Percentiles rank a stretch among this genome's conserved stretches.
phyloP scores from a whole-genome alignment of 2,888 invertebrate species.

The Halictus ligatus region DNA sequence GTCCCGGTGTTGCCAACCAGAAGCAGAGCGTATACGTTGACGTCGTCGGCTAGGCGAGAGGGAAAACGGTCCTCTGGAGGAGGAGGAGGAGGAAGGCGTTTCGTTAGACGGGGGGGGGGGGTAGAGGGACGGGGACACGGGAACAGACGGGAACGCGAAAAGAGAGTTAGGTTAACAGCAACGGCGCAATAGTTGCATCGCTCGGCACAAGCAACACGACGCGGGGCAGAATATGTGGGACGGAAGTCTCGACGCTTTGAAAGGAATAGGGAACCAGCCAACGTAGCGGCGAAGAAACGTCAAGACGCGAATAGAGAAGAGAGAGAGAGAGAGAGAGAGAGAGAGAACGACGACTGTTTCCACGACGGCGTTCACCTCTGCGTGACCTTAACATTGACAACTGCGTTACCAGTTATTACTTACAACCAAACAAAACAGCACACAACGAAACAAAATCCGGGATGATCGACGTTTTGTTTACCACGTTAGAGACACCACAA shows the following conservation, averaged over 20 bases:
- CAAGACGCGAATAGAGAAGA: constrained; percentile 37
- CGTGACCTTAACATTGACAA: constrained; percentile 76
- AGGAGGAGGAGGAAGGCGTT: not conserved
- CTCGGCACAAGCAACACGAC: not conserved
- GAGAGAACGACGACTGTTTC: constrained; percentile 43
- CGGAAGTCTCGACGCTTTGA: not conserved
- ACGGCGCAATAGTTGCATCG: constrained; percentile 35
- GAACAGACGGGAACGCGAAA: constrained; percentile 44
- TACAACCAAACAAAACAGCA: constrained; percentile 38
- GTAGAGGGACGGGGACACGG: constrained; percentile 21
- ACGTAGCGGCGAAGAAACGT: not conserved
- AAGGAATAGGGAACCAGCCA: not conserved
- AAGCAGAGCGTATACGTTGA: constrained; percentile 49
- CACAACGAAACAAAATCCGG: constrained; percentile 24
- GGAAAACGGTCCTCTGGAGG: constrained; percentile 17
- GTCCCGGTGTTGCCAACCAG: constrained; percentile 66
- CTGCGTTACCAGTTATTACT: constrained; percentile 35
- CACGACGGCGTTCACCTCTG: constrained; percentile 58
- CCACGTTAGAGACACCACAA: not conserved
- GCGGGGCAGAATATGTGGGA: not conserved
- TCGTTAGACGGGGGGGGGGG: constrained; percentile 11
- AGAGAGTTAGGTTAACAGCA: constrained; percentile 22
- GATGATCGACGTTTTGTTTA: not conserved
- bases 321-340: constrained; percentile 35
- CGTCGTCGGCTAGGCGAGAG: constrained; percentile 37